Conservation (phyloP, 2,113 vertebrate genomes). For the Pedetes capensis region DNA sequence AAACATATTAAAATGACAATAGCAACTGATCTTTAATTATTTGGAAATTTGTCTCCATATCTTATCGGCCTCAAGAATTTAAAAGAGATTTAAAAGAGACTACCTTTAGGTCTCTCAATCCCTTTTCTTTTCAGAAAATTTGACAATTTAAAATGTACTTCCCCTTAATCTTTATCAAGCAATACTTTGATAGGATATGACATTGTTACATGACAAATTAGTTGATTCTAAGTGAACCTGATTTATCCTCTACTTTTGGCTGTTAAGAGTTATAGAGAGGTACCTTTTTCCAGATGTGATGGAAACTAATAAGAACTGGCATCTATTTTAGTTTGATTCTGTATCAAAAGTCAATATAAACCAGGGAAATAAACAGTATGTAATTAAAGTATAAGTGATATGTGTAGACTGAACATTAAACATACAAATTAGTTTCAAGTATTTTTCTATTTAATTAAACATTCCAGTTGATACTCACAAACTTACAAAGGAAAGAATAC, state of each 20-base stretch:
- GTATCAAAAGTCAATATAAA: conserved; percentile 64
- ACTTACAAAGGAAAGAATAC: conserved; percentile 13
- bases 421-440: conserved; percentile 40
- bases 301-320: conserved; percentile 74
- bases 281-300: conserved; percentile 74
- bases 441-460: conserved; percentile 8
- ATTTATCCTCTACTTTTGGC: conserved; percentile 74
- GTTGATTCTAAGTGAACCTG: conserved; percentile 81
- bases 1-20: neutral
- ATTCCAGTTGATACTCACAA: conserved; percentile 56
- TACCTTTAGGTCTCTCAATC: conserved; percentile 35
- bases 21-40: conserved; percentile 35
- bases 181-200: conserved; percentile 77
- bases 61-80: conserved; percentile 67
- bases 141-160: conserved; percentile 72
- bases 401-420: neutral
- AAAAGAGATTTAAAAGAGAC: conserved; percentile 69
- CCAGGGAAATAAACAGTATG: conserved; percentile 30
- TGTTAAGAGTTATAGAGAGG: conserved; percentile 75
- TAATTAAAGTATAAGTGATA: conserved; percentile 29
- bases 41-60: conserved; percentile 65
- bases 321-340: conserved; percentile 40
- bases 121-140: conserved; percentile 66
- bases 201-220: conserved; percentile 77
- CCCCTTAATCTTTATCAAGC: conserved; percentile 73